Conservation (phyloP, 2,888 invertebrate genomes). For the Orthosia gracilis region DNA sequence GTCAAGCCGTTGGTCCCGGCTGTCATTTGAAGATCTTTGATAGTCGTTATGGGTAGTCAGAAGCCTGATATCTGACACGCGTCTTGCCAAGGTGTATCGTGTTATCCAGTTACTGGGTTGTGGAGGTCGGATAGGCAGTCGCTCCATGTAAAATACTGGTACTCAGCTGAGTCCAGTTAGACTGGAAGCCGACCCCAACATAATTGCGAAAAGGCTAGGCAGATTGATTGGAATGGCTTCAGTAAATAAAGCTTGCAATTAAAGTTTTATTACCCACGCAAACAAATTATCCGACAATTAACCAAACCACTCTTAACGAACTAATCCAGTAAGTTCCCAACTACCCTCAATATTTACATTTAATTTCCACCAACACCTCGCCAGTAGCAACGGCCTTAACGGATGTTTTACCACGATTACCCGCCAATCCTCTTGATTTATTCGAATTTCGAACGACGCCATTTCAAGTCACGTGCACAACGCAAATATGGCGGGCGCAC, state of each 20-base stretch:
- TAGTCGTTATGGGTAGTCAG: no score
- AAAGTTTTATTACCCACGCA: not conserved
- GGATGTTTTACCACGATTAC: slow-evolving; percentile 83
- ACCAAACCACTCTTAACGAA: slow-evolving; percentile 32
- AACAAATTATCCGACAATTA: slow-evolving; percentile 36
- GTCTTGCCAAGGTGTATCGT: no score
- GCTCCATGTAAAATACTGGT: no score
- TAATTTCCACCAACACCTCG: slow-evolving; percentile 62
- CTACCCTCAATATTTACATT: slow-evolving; percentile 69
- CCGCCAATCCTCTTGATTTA: slow-evolving; percentile 88
- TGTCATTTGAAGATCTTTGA: no score
- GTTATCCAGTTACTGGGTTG: no score
- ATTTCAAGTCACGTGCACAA: slow-evolving; percentile 86
- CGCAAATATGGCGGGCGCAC: slow-evolving; percentile 77
- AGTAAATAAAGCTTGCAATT: not conserved
- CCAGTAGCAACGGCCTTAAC: slow-evolving; percentile 63
- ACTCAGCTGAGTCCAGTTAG: no score
- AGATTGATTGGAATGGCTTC: no score
- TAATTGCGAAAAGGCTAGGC: no score
- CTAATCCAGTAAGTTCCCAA: slow-evolving; percentile 14
- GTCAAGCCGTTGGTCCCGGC: no score
- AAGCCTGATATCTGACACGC: no score
- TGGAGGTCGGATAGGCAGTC: no score
- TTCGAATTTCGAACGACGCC: slow-evolving; percentile 85
- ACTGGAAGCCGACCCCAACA: no score